Evolutionary conservation across 2,888 invertebrate species (phyloP), one percentile per base, ranked within the genome.

Genomic region (Rhamnusium bicolor): DNA sequence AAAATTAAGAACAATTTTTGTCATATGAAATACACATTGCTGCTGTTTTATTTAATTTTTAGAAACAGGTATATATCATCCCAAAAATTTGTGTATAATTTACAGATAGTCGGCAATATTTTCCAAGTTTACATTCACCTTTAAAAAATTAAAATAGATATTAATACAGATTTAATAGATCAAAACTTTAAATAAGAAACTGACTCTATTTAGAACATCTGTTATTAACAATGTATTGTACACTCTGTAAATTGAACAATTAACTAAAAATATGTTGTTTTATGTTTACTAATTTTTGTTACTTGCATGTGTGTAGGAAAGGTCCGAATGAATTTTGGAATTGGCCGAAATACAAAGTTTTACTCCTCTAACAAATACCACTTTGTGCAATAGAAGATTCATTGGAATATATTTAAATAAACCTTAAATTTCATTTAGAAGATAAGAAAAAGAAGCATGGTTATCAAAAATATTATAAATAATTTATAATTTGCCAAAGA

Each of bases 241-340:
- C 32, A 58, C 32, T 61, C 27, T 63, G 14, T 62, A 29, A 49
- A 8, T 63, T 18, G 47, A 51, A 32, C 8, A 27, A 63, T 21
- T 63, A 63, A 49, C 46, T 21, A 24, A 67, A 19, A 32, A 27
- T 56, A 16, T 56, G 46, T 65, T 51, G 63, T 71, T 74, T 76
- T 72, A 71, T 71, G 32, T 71, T 67, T 74, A 81, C 80, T 81
- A 80, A 81, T 81, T 77, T 77, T 70, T 72, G 75, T 80, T 82
- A 76, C 73, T 82, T 82, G 80, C 81, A 81, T 81, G 80, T 81
- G 71, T 82, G 71, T 82, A 82, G 83, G 79, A 81, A 78, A 75
- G 74, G 51, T 75, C 78, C 19, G 79, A 81, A 79, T 83, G 78
- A 82, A 66, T 65, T 61, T 60, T 69, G 65, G 49, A 54, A 68